Conservation (phyloP, 2,888 invertebrate species). For the Limnephilus auricula region DNA sequence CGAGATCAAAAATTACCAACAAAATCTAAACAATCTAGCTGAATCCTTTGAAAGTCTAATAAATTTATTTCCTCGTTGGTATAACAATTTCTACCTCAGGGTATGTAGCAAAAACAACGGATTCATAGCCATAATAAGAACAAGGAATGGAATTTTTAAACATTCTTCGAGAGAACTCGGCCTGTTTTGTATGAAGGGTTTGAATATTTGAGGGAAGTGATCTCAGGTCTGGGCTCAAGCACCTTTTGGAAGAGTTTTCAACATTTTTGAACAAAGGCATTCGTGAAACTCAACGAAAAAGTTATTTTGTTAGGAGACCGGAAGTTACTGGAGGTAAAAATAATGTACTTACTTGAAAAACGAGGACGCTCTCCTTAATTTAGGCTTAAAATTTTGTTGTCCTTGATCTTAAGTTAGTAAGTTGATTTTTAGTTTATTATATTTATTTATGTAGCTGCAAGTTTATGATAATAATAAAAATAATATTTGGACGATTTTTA, state of each 20-base stretch:
- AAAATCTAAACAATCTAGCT: neutral
- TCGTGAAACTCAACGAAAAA: slow-evolving; percentile 2
- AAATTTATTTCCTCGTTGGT: neutral
- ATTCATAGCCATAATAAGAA: neutral
- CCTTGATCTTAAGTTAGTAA: too few species aligned
- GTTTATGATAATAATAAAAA: too few species aligned
- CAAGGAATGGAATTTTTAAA: neutral
- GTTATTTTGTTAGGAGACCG: neutral
- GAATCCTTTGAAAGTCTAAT: neutral
- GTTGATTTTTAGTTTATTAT: too few species aligned
- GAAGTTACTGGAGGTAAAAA: neutral
- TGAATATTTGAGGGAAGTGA: neutral
- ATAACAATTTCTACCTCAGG: neutral
- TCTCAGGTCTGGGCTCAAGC: neutral
- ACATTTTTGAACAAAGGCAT: neutral
- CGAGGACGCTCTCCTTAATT: neutral
- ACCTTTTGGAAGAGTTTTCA: neutral
- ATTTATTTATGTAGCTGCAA: too few species aligned
- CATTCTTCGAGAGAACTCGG: neutral
- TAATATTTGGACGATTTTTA: too few species aligned
- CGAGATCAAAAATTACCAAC: neutral
- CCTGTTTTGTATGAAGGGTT: neutral
- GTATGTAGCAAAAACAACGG: slow-evolving; percentile 4
- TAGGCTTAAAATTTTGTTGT: neutral
- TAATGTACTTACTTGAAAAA: neutral